Conservation (phyloP, 2,888 invertebrate species). For the Dioctria rufipes region DNA sequence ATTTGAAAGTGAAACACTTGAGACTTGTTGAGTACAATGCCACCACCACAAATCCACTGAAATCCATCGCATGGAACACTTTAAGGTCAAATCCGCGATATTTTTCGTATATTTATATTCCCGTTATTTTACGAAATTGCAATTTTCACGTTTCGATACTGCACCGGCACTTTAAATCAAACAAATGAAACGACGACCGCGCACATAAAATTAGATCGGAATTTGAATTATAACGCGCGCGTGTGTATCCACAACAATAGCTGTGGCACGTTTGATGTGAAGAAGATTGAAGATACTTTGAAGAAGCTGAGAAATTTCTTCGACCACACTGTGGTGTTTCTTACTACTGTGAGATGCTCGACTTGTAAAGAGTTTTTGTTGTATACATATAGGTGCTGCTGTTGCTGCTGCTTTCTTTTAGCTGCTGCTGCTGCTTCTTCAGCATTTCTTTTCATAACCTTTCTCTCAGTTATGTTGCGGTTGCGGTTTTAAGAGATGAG, state of each 20-base stretch:
- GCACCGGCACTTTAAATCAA: background rate
- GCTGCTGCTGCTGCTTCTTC: background rate
- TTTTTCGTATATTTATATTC: background rate
- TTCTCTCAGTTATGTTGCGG: constrained; percentile 11
- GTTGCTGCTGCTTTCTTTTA: constrained; percentile 9
- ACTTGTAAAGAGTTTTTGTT: background rate
- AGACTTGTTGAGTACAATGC: constrained; percentile 2
- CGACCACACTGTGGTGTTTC: background rate
- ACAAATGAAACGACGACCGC: constrained; percentile 9
- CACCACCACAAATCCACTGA: constrained; percentile 14
- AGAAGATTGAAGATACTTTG: constrained; percentile 27
- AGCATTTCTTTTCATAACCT: constrained; percentile 41
- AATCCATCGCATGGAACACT: constrained; percentile 4
- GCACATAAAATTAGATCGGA: constrained; percentile 23
- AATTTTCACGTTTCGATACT: constrained; percentile 19
- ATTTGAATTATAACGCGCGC: constrained; percentile 51
- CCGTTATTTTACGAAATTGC: constrained; percentile 29
- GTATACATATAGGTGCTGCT: background rate
- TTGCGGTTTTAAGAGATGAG: constrained; percentile 16
- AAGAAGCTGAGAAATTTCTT: constrained; percentile 47
- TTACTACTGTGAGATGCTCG: background rate
- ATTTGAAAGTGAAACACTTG: constrained; percentile 42
- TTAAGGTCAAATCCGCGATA: background rate
- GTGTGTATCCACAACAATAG: constrained; percentile 70
- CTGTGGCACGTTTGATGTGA: constrained; percentile 67